Base-by-base conservation (phyloP, 1,140 invertebrate species). In the Bombus impatiens region DNA sequence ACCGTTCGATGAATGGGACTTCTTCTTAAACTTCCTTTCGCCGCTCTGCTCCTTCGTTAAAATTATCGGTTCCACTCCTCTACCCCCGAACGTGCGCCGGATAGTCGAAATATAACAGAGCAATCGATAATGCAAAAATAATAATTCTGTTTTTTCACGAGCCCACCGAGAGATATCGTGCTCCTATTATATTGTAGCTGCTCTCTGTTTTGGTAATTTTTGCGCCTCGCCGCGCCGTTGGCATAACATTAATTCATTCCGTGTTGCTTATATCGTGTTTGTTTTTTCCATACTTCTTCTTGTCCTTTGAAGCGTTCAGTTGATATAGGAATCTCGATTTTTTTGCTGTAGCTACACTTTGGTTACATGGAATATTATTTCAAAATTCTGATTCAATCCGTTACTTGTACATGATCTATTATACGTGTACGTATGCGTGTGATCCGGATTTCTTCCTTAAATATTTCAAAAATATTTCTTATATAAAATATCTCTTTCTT, bases 1-100 rank as follows among this genome's bases (percentile, higher is more conserved):
- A 88, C 77, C 82, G 74, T 71, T 72, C 81, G 88, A 94, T 94
- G 93, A 94, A 94, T 94, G 93, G 93, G 91, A 93, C 92, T 94
- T 94, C 91, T 93, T 94, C 92, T 94, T 93, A 68, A 78, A 79
- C 86, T 89, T 86, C 87, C 82, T 87, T 35, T 84, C 86, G 90
- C 87, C 93, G 91, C 89, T 90, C 92, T 91, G 62, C 40, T 79
- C 15, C 91, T 92, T 93, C 89, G 93, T 93, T 94, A 92, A 92
- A 94, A 94, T 94, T 90, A 93, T 93, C 90, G 86, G 78, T 62
- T 65, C 65, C 65, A 40, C 75, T 67, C 25, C 42, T 62, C 28
- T 62, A 28, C 32, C 75, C 67, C 22, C 15, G 40, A 35, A 68
- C 22, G 9, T 40, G 12, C 40, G 2, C 15, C 15, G 28, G 6